A percentile compares a stretch with the other conserved stretches of the same genome.
These are phyloP conservation scores for Monarcha castaneiventris DNA, from an alignment of 2,113 vertebrate genomes.

Conservation along the genomic window DNA sequence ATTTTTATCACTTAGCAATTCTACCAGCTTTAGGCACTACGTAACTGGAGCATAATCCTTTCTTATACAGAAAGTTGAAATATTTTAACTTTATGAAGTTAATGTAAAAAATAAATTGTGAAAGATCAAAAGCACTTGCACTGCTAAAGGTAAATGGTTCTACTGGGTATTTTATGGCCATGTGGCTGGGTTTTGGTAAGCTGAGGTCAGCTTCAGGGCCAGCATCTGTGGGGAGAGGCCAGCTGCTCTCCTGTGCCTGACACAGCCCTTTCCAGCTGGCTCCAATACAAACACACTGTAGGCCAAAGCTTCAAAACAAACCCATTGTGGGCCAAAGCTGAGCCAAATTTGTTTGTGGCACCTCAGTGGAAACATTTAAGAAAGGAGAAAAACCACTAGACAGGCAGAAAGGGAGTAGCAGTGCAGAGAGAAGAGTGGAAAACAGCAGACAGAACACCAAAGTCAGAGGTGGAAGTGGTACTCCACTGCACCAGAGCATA, in stretches of 20 bases:
- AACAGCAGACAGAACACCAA: background rate
- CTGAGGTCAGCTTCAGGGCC: background rate
- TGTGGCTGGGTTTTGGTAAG: background rate
- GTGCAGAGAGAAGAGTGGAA: background rate
- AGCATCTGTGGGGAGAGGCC: background rate
- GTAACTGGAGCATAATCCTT: background rate
- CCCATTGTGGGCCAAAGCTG: background rate
- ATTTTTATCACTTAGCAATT: background rate
- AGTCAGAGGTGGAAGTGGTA: background rate
- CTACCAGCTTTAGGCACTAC: background rate
- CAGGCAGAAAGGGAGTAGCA: background rate
- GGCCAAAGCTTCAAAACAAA: background rate
- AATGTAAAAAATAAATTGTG: background rate
- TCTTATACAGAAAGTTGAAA: background rate
- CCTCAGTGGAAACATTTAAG: background rate
- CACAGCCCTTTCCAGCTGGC: background rate
- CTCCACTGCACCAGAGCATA: background rate
- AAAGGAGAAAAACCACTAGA: background rate
- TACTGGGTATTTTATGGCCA: background rate
- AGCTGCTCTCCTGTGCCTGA: background rate
- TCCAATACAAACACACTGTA: background rate
- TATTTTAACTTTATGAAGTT: background rate
- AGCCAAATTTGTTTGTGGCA: background rate
- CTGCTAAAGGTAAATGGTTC: background rate
- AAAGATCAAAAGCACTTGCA: background rate